These are phyloP conservation scores for Empidonax alnorum DNA, from an alignment of 2,113 vertebrate genomes.

Conservation along the genomic window DNA sequence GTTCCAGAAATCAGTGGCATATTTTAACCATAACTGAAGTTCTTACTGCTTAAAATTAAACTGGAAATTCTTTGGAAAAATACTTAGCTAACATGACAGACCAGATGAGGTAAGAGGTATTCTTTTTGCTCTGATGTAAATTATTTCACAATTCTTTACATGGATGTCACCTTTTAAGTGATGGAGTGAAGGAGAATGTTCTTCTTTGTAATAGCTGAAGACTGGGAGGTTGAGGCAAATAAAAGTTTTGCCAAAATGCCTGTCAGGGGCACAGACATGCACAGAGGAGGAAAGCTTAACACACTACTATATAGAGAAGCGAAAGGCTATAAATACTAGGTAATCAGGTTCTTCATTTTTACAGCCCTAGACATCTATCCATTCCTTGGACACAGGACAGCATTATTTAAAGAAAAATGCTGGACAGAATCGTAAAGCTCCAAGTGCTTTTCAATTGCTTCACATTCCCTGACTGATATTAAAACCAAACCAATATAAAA, in stretches of 20 bases:
- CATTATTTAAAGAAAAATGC: constrained; percentile 12
- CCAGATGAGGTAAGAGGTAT: background rate
- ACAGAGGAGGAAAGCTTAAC: background rate
- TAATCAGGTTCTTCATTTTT: background rate
- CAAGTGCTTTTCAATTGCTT: constrained; percentile 3
- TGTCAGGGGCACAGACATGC: background rate
- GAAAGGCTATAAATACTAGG: background rate
- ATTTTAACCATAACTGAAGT: background rate
- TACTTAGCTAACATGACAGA: background rate
- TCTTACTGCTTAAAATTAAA: background rate
- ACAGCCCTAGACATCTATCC: background rate
- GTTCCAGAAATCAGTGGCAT: background rate
- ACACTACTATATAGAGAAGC: background rate
- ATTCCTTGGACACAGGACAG: background rate
- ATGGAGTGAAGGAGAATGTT: background rate
- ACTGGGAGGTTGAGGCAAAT: background rate
- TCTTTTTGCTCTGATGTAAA: background rate
- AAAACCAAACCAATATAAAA: background rate
- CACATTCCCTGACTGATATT: background rate
- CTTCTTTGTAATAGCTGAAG: constrained; percentile 10
- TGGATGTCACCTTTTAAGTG: background rate
- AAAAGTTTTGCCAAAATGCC: background rate
- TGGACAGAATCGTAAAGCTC: constrained; percentile 1
- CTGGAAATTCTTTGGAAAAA: background rate
- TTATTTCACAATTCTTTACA: background rate